These are phyloP conservation scores for Eolophus roseicapilla DNA, from an alignment of 2,113 vertebrate genomes.

Conservation along the genomic window DNA sequence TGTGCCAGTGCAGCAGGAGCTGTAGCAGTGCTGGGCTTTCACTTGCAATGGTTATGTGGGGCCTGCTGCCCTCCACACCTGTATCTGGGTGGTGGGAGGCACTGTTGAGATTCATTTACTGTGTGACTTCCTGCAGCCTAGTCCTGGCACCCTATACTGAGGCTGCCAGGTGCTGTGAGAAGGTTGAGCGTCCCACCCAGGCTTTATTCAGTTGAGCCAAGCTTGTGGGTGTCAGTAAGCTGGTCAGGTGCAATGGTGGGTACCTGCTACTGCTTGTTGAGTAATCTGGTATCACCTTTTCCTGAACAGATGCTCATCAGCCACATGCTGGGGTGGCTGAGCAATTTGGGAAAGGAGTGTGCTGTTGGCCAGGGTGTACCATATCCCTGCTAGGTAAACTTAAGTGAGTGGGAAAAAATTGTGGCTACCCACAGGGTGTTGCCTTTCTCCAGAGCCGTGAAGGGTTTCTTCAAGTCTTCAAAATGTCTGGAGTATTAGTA, in stretches of 20 bases:
- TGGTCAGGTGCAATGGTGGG: too few species aligned
- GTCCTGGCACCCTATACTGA: accelerated
- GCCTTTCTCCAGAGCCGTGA: neutral
- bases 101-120: neutral
- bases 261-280: neutral
- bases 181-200: neutral
- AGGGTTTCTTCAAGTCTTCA: conserved; percentile 2
- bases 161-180: neutral
- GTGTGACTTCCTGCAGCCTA: accelerated
- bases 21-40: neutral
- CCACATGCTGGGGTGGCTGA: neutral
- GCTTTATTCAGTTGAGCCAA: neutral
- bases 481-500: conserved; percentile 27
- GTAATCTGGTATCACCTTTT: neutral
- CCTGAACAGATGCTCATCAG: neutral
- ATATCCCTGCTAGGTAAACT: neutral
- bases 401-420: accelerated
- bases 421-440: neutral
- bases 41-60: neutral
- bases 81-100: neutral
- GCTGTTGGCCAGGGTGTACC: neutral
- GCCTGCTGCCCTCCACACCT: neutral
- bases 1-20: neutral
- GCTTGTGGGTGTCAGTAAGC: neutral
- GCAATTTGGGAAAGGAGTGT: neutral